These are phyloP conservation scores for Seriola aureovittata DNA, from an alignment of 2,113 vertebrate species.

Conservation along the genomic window DNA sequence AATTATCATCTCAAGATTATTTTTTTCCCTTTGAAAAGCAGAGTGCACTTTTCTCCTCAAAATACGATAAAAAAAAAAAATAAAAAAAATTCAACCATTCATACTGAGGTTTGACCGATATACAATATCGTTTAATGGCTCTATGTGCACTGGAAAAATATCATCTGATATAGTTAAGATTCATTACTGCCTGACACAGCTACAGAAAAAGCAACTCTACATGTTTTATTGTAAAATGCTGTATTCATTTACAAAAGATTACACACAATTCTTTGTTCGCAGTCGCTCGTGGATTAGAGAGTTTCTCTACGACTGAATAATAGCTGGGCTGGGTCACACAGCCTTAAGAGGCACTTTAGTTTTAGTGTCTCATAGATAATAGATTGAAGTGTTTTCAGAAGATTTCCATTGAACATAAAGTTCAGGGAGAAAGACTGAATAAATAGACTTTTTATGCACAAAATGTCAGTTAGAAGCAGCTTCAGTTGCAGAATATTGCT, in stretches of 20 bases:
- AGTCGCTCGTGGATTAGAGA: neutral
- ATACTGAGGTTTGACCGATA: too few species aligned
- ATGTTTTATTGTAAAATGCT: neutral
- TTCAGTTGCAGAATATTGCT: neutral
- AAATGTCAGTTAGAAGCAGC: neutral
- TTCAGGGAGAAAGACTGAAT: conserved; percentile 1
- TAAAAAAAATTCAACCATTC: neutral
- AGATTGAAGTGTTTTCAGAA: neutral
- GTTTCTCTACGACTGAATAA: neutral
- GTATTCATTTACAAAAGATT: neutral
- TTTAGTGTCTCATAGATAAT: neutral
- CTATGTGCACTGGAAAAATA: neutral
- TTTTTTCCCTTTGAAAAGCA: neutral
- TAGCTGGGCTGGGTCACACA: neutral
- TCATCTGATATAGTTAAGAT: neutral
- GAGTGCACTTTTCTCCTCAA: conserved; percentile 17
- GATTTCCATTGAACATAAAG: conserved; percentile 11
- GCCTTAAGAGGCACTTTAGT: conserved; percentile 18
- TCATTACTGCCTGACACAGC: neutral
- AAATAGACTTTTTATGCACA: neutral
- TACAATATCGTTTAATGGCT: neutral
- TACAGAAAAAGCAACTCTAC: neutral
- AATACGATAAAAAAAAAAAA: neutral
- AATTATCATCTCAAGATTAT: conserved; percentile 17
- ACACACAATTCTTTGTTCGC: neutral